Evolutionary conservation across 2,797 vertebrate species (phyloP).

Genomic region (Zenarchopterus dispar): DNA sequence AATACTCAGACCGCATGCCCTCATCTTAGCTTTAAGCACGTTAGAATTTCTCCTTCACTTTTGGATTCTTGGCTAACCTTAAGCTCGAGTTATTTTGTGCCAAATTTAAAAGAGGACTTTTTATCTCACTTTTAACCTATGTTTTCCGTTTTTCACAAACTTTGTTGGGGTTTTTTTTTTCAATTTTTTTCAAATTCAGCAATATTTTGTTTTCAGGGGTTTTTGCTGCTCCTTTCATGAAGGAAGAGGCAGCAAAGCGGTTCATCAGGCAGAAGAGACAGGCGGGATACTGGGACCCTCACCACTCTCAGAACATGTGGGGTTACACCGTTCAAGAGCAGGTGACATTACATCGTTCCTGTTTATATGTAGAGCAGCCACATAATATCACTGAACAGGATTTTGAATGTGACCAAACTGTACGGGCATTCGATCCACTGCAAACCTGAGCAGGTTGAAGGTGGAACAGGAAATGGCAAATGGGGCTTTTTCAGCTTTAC

Average conservation of each 20-base stretch:
- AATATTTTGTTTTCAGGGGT: slow-evolving; percentile 46
- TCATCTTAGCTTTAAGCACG: not conserved
- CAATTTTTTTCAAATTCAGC: not conserved
- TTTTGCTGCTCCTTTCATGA: slow-evolving; percentile 69
- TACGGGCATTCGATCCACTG: too few relatives aligned
- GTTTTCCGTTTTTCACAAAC: not conserved
- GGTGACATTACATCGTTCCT: slow-evolving; percentile 31
- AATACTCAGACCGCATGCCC: not conserved
- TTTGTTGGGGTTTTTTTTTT: not conserved
- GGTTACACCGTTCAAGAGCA: slow-evolving; percentile 77
- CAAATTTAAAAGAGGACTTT: too few relatives aligned
- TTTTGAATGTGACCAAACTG: too few relatives aligned
- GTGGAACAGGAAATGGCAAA: too few relatives aligned
- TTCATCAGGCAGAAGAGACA: slow-evolving; percentile 77
- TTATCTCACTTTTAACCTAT: not conserved
- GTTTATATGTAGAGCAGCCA: too few relatives aligned
- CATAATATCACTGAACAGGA: too few relatives aligned
- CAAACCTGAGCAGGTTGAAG: too few relatives aligned
- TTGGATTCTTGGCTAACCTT: not conserved
- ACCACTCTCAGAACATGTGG: slow-evolving; percentile 73
- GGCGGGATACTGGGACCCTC: slow-evolving; percentile 74
- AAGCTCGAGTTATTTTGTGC: too few relatives aligned
- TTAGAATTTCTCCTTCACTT: not conserved
- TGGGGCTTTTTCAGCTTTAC: not conserved
- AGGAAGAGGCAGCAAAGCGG: slow-evolving; percentile 69